phyloP scores from a whole-genome alignment of 37 sponge, comb jelly and placozoan genomes.

The Amphimedon queenslandica region DNA sequence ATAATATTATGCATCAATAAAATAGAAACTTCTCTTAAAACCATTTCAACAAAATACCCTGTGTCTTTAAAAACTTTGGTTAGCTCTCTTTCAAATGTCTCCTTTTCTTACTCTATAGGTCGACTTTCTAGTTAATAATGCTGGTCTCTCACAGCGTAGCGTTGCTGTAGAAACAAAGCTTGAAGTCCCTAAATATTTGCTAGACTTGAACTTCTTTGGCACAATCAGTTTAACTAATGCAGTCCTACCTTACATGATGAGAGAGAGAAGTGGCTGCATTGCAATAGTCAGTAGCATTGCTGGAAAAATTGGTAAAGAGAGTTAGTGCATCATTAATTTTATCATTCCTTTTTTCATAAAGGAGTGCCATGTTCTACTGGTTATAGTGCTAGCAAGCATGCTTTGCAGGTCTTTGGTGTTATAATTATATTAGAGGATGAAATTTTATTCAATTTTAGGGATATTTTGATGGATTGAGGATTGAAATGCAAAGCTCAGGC shows the following conservation, averaged over 20 bases:
- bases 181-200: conserved; percentile 59
- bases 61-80: not conserved
- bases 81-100: not conserved
- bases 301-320: conserved; percentile 76
- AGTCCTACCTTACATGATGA: conserved; percentile 81
- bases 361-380: conserved; percentile 76
- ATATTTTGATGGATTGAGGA: conserved; percentile 78
- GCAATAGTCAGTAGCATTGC: conserved; percentile 84
- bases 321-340: not conserved
- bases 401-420: conserved; percentile 51
- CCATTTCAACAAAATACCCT: not conserved
- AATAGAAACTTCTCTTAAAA: not conserved
- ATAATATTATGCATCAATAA: too few relatives aligned
- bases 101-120: conserved; percentile 29
- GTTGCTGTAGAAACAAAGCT: conserved; percentile 72
- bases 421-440: not conserved
- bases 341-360: conserved; percentile 1
- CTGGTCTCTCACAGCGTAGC: conserved; percentile 83
- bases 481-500: conserved; percentile 69
- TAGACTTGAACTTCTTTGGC: conserved; percentile 78
- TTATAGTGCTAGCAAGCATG: conserved; percentile 90
- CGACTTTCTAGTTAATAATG: conserved; percentile 92
- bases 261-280: conserved; percentile 52
- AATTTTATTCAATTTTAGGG: conserved; percentile 39
- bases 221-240: conserved; percentile 87